phyloP scores from a whole-genome alignment of 1,140 invertebrate species.

The Tetragonula clypearis region DNA sequence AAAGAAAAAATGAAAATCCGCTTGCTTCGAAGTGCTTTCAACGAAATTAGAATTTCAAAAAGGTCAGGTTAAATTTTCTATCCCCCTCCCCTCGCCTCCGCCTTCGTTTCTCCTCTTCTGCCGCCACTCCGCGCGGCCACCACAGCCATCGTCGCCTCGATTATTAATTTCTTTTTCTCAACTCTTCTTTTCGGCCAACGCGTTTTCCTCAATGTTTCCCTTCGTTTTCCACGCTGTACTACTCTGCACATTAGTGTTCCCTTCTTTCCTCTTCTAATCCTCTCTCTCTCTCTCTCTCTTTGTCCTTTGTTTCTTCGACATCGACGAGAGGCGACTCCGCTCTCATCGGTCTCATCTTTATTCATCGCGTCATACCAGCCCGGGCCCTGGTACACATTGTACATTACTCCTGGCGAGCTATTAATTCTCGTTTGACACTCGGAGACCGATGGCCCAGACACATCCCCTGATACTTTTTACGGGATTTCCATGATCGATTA shows the following conservation, averaged over 20 bases:
- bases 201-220: neutral
- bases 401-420: constrained; percentile 55
- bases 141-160: constrained; percentile 19
- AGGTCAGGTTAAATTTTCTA: constrained; percentile 49
- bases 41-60: constrained; percentile 66
- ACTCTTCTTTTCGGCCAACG: neutral
- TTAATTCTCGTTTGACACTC: constrained; percentile 69
- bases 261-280: too few species aligned
- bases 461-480: constrained; percentile 51
- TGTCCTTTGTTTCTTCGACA: constrained; percentile 21
- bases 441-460: constrained; percentile 61
- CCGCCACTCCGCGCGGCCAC: neutral
- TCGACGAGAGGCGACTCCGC: constrained; percentile 64
- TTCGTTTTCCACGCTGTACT: too few species aligned
- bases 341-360: constrained; percentile 58
- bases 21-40: constrained; percentile 55
- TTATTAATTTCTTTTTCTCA: constrained; percentile 63
- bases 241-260: too few species aligned
- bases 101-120: neutral
- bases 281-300: neutral
- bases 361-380: constrained; percentile 53
- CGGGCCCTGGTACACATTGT: constrained; percentile 54
- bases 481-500: constrained; percentile 65
- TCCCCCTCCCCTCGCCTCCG: neutral
- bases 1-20: constrained; percentile 42